Evolutionary conservation across 2,113 vertebrate genomes (phyloP), one percentile per base, ranked within the genome.

Genomic region (Labeo rohita): DNA sequence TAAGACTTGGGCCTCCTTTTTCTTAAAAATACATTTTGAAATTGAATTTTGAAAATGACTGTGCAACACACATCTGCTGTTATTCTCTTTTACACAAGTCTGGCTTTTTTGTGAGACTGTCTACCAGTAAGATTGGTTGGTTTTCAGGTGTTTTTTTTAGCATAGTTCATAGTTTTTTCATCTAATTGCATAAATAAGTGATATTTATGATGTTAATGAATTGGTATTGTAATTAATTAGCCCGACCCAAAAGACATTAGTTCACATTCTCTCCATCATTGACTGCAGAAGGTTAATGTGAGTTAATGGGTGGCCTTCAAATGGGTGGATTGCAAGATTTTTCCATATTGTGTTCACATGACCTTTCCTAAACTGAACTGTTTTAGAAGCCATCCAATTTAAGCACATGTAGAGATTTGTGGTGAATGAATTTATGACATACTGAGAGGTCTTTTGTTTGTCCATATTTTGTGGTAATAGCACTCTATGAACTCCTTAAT

Each of bases 281-380:
- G 50, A 63, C 77, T 39, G 66, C 80, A 68, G 79, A 70, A 39
- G 34, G 83, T 56, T 73, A 83, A 88, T 83, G 36, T 52, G n/a
- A 75, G 59, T 84, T 82, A 84, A 87, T 63, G 77, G 72, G 13
- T 66, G 66, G 11, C n/a, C 56, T 34, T 12, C 43, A 21, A 56
- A 43, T 65, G 59, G n/a, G n/a, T n/a, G n/a, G n/a, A 76, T 21
- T 45, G 23, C 61, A 68, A 18, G 3, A 39, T n/a, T 50, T 78
- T 47, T 72, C 76, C 28, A 74, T 79, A 80, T 74, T 76, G 47
- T 49, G 36, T 34, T 77, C 77, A 81, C 8, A 23, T 81, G 45
- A 74, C 6, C 50, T 34, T 66, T 63, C 8, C 16, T 59, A 28
- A 52, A 52, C 47, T 36, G 10, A 13, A 49, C 56, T 15, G 11